Evolutionary conservation across 2,888 invertebrate species (phyloP).

Genomic region (Chesias legatella): DNA sequence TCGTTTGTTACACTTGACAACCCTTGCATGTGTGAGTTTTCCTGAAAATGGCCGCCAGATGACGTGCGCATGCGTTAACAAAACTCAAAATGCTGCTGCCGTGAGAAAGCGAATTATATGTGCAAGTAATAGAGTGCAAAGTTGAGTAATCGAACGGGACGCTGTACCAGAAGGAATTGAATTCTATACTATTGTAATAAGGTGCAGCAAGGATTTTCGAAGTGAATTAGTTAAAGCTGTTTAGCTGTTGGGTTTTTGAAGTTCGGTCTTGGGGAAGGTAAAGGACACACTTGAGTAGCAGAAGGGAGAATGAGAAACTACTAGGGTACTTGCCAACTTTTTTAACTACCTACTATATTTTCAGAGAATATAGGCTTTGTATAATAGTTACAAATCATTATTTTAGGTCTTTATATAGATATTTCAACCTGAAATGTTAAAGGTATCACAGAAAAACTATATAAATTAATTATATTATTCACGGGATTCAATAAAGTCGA

Average conservation of each 20-base stretch:
- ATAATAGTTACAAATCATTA: no score
- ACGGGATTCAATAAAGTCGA: no score
- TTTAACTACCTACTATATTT: no score
- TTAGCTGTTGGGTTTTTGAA: slow-evolving; percentile 63
- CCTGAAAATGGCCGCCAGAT: slow-evolving; percentile 71
- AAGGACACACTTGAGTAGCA: slow-evolving; percentile 59
- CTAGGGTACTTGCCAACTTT: not conserved
- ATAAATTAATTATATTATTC: no score
- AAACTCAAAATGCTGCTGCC: slow-evolving; percentile 1
- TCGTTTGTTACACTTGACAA: slow-evolving; percentile 25
- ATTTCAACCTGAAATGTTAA: no score
- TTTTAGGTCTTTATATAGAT: no score
- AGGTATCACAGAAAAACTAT: no score
- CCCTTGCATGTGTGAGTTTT: slow-evolving; percentile 46
- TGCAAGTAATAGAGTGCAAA: no score
- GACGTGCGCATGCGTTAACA: slow-evolving; percentile 55
- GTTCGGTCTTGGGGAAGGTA: slow-evolving; percentile 69
- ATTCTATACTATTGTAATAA: not conserved
- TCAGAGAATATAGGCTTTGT: no score
- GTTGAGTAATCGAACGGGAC: no score
- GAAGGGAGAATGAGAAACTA: slow-evolving; percentile 9
- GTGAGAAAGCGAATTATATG: no score
- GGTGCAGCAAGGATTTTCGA: not conserved
- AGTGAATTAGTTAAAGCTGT: slow-evolving; percentile 13
- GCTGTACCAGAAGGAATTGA: no score